phyloP scores from a whole-genome alignment of 2,888 invertebrate genomes.

The Drosophila meridiana region DNA sequence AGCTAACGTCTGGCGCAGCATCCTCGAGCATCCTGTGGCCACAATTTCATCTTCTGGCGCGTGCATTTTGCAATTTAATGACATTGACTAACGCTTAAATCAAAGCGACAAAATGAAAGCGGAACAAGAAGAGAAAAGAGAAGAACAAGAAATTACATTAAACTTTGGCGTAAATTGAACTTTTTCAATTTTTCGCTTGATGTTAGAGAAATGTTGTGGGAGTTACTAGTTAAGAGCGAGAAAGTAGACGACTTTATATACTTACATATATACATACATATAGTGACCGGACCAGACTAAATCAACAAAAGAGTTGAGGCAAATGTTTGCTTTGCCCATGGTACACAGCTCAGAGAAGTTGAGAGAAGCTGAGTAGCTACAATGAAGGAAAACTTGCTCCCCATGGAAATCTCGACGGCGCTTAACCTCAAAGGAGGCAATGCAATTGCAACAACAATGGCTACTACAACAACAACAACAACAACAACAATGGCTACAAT shows the following conservation, averaged over 20 bases:
- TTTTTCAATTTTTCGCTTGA: slow-evolving; percentile 23
- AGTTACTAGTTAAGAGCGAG: background rate
- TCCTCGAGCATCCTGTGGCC: slow-evolving; percentile 35
- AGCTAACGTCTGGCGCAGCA: slow-evolving; percentile 58
- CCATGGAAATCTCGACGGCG: slow-evolving; percentile 65
- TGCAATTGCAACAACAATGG: slow-evolving; percentile 47
- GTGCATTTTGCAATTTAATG: slow-evolving; percentile 53
- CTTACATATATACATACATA: background rate
- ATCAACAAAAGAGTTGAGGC: slow-evolving; percentile 45
- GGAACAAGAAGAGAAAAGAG: background rate
- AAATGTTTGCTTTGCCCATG: slow-evolving; percentile 46
- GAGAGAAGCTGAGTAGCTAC: slow-evolving; percentile 2
- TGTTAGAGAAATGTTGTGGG: background rate
- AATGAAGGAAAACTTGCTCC: slow-evolving; percentile 32
- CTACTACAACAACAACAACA: slow-evolving; percentile 22
- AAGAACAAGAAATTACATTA: background rate
- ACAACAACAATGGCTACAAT: slow-evolving; percentile 22
- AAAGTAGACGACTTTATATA: background rate
- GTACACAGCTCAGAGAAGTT: slow-evolving; percentile 8
- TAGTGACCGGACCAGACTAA: slow-evolving; percentile 13
- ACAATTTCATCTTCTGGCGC: slow-evolving; percentile 31
- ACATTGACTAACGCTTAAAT: slow-evolving; percentile 43
- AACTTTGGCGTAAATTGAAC: slow-evolving; percentile 20
- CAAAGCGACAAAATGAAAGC: slow-evolving; percentile 19
- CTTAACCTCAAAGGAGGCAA: slow-evolving; percentile 73